phyloP scores from a whole-genome alignment of 2,888 invertebrate genomes.

The Eustalomyia histrio region DNA sequence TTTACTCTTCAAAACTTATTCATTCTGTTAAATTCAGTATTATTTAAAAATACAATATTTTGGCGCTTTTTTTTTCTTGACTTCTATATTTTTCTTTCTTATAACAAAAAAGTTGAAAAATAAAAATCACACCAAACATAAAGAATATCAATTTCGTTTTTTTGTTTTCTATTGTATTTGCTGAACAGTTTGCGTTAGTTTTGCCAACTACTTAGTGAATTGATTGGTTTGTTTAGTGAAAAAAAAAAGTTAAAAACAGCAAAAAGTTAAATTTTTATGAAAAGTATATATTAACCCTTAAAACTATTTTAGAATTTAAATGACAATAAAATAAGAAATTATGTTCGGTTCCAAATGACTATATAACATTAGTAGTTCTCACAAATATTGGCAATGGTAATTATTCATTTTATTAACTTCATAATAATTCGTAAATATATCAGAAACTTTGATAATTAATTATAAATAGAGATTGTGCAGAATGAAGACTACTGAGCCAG shows the following conservation, averaged over 20 bases:
- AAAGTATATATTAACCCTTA: too few species aligned
- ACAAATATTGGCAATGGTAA: too few species aligned
- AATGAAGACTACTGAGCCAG: too few species aligned
- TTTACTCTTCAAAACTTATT: conserved; percentile 50
- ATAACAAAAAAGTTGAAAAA: conserved; percentile 4
- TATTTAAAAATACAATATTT: conserved; percentile 25
- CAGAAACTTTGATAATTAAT: too few species aligned
- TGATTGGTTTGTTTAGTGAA: conserved; percentile 45
- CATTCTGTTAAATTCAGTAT: conserved; percentile 23
- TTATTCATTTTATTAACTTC: too few species aligned
- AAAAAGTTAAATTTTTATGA: too few species aligned
- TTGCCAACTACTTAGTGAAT: conserved; percentile 49
- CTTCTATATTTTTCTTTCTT: not conserved
- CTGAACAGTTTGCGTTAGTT: conserved; percentile 2
- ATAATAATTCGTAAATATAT: too few species aligned
- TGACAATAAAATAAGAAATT: too few species aligned
- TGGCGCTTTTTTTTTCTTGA: not conserved
- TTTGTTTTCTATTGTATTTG: conserved; percentile 19
- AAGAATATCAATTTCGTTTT: conserved; percentile 35
- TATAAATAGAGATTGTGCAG: too few species aligned
- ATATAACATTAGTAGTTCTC: too few species aligned
- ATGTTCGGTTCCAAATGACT: too few species aligned
- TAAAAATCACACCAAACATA: conserved; percentile 50
- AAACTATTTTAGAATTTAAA: too few species aligned
- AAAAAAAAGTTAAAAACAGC: not conserved